These are phyloP conservation scores for Dryoscopus gambensis DNA, from an alignment of 2,113 vertebrate species.

Conservation along the genomic window DNA sequence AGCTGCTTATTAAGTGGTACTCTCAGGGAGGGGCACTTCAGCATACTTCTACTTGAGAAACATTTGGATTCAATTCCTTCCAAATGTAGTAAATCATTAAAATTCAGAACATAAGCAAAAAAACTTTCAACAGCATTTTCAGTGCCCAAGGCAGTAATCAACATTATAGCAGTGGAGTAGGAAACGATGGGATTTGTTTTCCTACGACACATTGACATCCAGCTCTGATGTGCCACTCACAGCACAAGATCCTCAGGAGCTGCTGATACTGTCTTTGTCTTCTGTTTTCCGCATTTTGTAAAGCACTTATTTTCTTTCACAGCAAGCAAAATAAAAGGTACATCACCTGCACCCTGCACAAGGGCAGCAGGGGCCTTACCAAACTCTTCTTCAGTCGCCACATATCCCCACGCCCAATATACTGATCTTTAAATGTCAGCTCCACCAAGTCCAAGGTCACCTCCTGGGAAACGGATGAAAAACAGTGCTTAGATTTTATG, in stretches of 20 bases:
- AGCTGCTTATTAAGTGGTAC: not conserved
- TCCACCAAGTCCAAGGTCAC: conserved; percentile 95
- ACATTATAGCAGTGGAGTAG: not conserved
- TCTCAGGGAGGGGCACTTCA: not conserved
- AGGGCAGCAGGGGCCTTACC: conserved; percentile 68
- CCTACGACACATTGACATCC: not conserved
- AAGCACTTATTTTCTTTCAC: not conserved
- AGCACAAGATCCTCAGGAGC: not conserved
- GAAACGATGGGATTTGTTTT: not conserved
- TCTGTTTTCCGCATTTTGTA: not conserved
- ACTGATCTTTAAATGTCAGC: conserved; percentile 98
- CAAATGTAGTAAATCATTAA: not conserved
- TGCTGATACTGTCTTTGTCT: not conserved
- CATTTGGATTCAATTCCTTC: not conserved
- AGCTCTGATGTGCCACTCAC: not conserved
- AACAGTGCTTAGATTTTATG: not conserved
- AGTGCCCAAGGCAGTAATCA: not conserved
- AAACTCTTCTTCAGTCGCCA: conserved; percentile 97
- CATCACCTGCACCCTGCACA: not conserved
- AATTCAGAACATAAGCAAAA: not conserved
- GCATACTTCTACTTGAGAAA: not conserved
- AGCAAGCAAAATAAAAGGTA: not conserved
- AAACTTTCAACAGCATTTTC: not conserved
- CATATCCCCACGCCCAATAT: conserved; percentile 98
- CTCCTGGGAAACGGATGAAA: conserved; percentile 75